Evolutionary conservation across 2,888 invertebrate species (phyloP), one percentile per base, ranked within the genome.

Genomic region (Sepiola atlantica): DNA sequence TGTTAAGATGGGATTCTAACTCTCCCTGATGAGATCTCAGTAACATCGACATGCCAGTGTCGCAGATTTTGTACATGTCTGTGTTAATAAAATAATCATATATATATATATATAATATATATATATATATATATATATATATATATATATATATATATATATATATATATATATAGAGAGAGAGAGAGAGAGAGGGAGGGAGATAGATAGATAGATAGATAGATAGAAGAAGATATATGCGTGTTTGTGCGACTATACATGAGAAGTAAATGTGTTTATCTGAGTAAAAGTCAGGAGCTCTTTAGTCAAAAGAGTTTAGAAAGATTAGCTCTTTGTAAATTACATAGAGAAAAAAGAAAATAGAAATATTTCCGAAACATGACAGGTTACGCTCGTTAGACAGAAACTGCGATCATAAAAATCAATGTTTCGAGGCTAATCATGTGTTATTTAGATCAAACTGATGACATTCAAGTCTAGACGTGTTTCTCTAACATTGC

Each of bases 401-500:
- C n/a, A n/a, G n/a, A 77, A 77, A n/a, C 1, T 77, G 32, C n/a
- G n/a, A 32, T 77, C n/a, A 16, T 77, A 16, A 77, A 77, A 77
- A 77, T 77, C 77, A 77, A 77, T 77, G 32, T 32, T 77, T 32
- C 4, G 77, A n/a, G 14, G 77, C 77, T 4, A 77, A n/a, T 77
- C 14, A n/a, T 77, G 14, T 77, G 77, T 32, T 32, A 32, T 77
- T 77, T 77, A n/a, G 77, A n/a, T 77, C 77, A 77, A n/a, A n/a
- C 77, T n/a, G 14, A 77, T n/a, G 77, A n/a, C 77, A 77, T n/a
- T 77, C 77, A 77, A 77, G n/a, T 77, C 77, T 77, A n/a, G 77
- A 77, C n/a, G n/a, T 32, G n/a, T 77, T 77, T 77, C n/a, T 14
- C n/a, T 77, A 77, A 77, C n/a, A 32, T 77, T 77, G n/a, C n/a